phyloP scores from a whole-genome alignment of 2,888 invertebrate species.

The Mechanitis messenoides region DNA sequence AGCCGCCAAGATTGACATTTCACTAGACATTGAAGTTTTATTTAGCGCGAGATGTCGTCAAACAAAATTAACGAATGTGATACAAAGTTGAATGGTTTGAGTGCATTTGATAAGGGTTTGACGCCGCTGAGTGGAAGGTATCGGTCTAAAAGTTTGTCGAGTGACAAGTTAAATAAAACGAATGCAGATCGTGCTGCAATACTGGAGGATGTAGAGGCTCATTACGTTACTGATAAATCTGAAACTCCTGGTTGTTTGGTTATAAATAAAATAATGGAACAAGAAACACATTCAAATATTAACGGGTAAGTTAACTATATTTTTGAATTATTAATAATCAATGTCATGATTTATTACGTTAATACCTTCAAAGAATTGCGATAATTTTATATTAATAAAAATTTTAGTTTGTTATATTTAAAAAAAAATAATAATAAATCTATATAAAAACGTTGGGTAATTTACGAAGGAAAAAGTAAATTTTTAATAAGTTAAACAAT shows the following conservation, averaged over 20 bases:
- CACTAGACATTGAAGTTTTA: slow-evolving; percentile 40
- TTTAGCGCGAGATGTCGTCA: slow-evolving; percentile 63
- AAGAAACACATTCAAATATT: slow-evolving; percentile 41
- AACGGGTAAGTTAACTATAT: slow-evolving; percentile 48
- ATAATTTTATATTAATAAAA: too few species aligned
- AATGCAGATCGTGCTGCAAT: slow-evolving; percentile 68
- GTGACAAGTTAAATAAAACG: slow-evolving; percentile 69
- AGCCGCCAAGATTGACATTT: slow-evolving; percentile 48
- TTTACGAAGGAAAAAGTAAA: too few species aligned
- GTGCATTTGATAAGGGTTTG: slow-evolving; percentile 59
- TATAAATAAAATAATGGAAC: slow-evolving; percentile 51
- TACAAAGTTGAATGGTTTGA: slow-evolving; percentile 61
- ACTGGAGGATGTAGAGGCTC: slow-evolving; percentile 63
- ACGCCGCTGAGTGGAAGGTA: slow-evolving; percentile 59
- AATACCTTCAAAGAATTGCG: too few species aligned
- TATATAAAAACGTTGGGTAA: too few species aligned
- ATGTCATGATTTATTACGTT: too few species aligned
- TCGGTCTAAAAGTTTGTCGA: slow-evolving; percentile 68
- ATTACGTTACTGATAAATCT: slow-evolving; percentile 57
- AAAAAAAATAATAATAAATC: too few species aligned
- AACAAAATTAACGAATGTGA: slow-evolving; percentile 61
- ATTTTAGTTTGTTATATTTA: too few species aligned
- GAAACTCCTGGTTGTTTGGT: slow-evolving; percentile 69
- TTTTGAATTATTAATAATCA: too few species aligned
- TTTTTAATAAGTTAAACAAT: too few species aligned